phyloP scores from a whole-genome alignment of 2,888 invertebrate genomes.

The Melinopterus prodromus region DNA sequence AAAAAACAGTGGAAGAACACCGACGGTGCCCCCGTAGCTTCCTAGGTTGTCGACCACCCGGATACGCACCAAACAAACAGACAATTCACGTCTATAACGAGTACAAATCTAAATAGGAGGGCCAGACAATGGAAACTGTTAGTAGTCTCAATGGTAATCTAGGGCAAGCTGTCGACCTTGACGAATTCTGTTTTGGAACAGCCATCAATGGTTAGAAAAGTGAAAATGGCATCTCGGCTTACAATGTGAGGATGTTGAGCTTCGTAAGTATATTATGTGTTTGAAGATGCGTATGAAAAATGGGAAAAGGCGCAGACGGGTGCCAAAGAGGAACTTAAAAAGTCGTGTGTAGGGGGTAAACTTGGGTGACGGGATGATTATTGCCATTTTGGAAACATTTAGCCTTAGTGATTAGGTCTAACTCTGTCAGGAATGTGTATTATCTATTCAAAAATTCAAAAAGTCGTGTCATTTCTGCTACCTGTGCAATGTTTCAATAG shows the following conservation, averaged over 20 bases:
- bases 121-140: background rate
- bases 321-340: background rate
- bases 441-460: no score
- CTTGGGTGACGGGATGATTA: no score
- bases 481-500: no score
- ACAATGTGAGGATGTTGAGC: no score
- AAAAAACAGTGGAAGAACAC: background rate
- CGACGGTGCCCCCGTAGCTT: background rate
- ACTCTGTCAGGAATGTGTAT: no score
- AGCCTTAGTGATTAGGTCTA: no score
- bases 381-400: no score
- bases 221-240: background rate
- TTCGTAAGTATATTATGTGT: background rate
- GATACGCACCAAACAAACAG: background rate
- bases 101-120: slow-evolving; percentile 4
- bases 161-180: slow-evolving; percentile 4
- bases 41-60: background rate
- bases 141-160: slow-evolving; percentile 4
- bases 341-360: no score
- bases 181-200: background rate
- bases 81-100: background rate
- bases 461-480: no score
- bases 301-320: background rate
- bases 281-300: background rate
- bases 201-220: background rate